A percentile compares a stretch with the other conserved stretches of the same genome.
Evolutionary conservation across 1,140 invertebrate genomes (phyloP).

Genomic region (Pogonognathellus flavescens): DNA sequence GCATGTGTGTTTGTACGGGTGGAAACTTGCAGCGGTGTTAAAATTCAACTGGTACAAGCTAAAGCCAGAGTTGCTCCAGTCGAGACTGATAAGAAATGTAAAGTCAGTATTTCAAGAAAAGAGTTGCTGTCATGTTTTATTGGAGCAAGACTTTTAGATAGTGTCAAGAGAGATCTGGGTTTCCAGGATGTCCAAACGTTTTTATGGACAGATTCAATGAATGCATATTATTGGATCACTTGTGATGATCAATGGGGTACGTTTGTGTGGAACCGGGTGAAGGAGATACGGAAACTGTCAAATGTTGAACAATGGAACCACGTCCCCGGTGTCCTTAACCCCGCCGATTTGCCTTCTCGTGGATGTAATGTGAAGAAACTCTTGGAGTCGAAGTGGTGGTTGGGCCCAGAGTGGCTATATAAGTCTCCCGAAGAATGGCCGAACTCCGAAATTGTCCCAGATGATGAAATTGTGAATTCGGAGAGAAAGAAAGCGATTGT

Average conservation of each 20-base stretch:
- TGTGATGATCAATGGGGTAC: conserved; percentile 37
- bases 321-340: conserved; percentile 21
- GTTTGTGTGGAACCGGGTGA: conserved; percentile 19
- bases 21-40: background rate
- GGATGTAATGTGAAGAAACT: background rate
- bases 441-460: background rate
- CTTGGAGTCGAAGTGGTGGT: background rate
- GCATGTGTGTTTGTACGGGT: background rate
- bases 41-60: background rate
- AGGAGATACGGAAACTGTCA: conserved; percentile 59
- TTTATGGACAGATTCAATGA: conserved; percentile 58
- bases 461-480: background rate
- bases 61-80: conserved; percentile 57
- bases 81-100: background rate
- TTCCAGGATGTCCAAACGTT: background rate
- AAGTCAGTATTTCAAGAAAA: conserved; percentile 47
- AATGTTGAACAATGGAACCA: conserved; percentile 54
- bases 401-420: background rate
- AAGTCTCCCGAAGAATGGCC: background rate
- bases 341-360: background rate
- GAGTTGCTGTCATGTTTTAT: conserved; percentile 52
- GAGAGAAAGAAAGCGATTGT: background rate
- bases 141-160: conserved; percentile 24
- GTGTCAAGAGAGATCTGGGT: background rate
- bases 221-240: conserved; percentile 48